Base-by-base conservation (phyloP, 2,888 invertebrate genomes). In the Capitulum mitella region DNA sequence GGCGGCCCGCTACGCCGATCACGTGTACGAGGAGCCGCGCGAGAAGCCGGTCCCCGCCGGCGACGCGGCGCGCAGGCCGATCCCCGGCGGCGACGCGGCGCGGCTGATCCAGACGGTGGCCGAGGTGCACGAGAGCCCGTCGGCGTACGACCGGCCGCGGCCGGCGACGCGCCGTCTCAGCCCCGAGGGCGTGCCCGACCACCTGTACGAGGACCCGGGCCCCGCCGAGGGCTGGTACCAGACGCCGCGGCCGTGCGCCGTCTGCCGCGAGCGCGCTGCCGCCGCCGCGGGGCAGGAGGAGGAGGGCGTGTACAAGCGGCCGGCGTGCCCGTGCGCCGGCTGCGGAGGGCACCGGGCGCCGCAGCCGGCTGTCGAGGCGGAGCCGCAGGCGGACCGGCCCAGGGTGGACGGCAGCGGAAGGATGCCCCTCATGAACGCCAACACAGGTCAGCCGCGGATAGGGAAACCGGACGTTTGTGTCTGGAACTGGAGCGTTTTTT, bases 381-480 rank as follows among this genome's bases (percentile, higher is more conserved):
- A 29, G 34, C 46, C 48, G 29, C 61, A 29, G 1, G 61, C 40
- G 37, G 79, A 77, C 46, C 78, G 70, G 22, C 77, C 80, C 34
- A 58, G 80, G 34, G 81, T 81, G 43, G 79, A 81, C 64, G 81
- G 81, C 14, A 80, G 81, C 22, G 81, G 81, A 40, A 77, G 81
- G 37, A 82, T 82, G 81, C 81, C 81, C 1, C 80, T 82, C 29
- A 70, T 82, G 58, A 80, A 82, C 46, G 81, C 81, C 43, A 79
- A 81, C 64, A 81, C 81, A 19, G 81, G 81, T 61, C 79, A 80
- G 40, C 78, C 81, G 40, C 61, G 16, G 10, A 14, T 46, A 14
- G 46, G 8, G 10, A 46, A 46, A 46, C 46, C n/a, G n/a, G n/a
- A n/a, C n/a, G n/a, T n/a, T n/a, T n/a, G n/a, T n/a, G n/a, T n/a